These are phyloP conservation scores for Globia sparganii DNA, from an alignment of 2,888 invertebrate species.

Conservation along the genomic window DNA sequence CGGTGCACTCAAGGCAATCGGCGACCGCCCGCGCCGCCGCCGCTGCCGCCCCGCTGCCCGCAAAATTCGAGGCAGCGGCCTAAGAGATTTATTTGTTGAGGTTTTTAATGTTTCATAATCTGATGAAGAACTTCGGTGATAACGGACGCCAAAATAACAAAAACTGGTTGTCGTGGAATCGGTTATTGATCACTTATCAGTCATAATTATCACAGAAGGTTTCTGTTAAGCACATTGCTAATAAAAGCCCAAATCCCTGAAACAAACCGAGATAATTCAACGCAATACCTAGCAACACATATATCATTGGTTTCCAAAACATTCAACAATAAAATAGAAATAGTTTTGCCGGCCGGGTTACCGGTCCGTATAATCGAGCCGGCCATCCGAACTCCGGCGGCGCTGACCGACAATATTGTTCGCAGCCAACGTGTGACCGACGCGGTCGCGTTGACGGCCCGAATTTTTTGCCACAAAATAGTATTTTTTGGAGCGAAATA, in stretches of 20 bases:
- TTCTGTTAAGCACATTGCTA: background rate
- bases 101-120: background rate
- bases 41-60: too few relatives aligned
- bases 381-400: slow-evolving; percentile 65
- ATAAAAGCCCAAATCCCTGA: background rate
- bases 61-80: too few relatives aligned
- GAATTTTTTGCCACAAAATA: slow-evolving; percentile 45
- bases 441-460: slow-evolving; percentile 36
- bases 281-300: slow-evolving; percentile 16
- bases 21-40: too few relatives aligned
- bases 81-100: background rate
- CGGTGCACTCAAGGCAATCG: too few relatives aligned
- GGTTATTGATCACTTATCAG: too few relatives aligned
- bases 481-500: slow-evolving; percentile 57
- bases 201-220: background rate
- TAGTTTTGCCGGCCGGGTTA: slow-evolving; percentile 56
- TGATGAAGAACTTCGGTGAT: background rate
- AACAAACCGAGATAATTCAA: slow-evolving; percentile 9
- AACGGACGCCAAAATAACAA: background rate
- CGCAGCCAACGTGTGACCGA: slow-evolving; percentile 54
- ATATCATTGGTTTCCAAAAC: slow-evolving; percentile 65
- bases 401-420: slow-evolving; percentile 66
- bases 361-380: slow-evolving; percentile 78
- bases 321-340: slow-evolving; percentile 68
- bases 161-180: too few relatives aligned